These are phyloP conservation scores for Psittacula echo DNA, from an alignment of 2,797 vertebrate species.

Conservation along the genomic window DNA sequence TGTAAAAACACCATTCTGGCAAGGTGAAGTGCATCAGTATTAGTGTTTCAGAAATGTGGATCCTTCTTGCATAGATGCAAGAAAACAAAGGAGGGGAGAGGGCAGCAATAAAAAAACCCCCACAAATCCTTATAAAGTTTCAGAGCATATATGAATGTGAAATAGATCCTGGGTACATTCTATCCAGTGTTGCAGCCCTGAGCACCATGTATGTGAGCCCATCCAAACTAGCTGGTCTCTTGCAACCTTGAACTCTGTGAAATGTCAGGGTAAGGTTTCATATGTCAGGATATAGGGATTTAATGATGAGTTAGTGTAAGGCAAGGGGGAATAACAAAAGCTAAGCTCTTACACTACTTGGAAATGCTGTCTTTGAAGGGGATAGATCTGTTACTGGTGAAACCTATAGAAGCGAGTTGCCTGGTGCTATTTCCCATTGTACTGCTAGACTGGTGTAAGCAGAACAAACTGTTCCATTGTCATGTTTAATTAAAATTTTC, in stretches of 20 bases:
- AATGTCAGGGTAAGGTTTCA: not conserved
- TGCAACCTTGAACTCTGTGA: not conserved
- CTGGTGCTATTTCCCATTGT: not conserved
- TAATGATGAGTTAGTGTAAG: not conserved
- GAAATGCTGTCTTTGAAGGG: not conserved
- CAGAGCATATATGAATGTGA: not conserved
- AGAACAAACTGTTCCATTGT: not conserved
- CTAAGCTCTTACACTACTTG: not conserved
- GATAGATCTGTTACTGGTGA: not conserved
- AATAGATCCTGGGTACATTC: not conserved
- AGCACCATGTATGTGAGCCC: not conserved
- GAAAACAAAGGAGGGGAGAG: not conserved
- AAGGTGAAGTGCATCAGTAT: not conserved
- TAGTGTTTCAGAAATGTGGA: not conserved
- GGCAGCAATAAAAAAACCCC: not conserved
- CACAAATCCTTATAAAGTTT: not conserved
- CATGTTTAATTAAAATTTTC: not conserved
- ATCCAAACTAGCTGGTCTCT: not conserved
- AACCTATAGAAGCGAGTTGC: not conserved
- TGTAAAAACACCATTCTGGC: not conserved
- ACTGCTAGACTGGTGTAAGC: not conserved
- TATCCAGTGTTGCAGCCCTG: not conserved
- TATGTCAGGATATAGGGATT: not conserved
- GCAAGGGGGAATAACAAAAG: not conserved
- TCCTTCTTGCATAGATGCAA: not conserved